A percentile compares a stretch with the other conserved stretches of the same genome.
These are phyloP conservation scores for Chloroceryle inda DNA, from an alignment of 2,797 vertebrate species.

Conservation along the genomic window DNA sequence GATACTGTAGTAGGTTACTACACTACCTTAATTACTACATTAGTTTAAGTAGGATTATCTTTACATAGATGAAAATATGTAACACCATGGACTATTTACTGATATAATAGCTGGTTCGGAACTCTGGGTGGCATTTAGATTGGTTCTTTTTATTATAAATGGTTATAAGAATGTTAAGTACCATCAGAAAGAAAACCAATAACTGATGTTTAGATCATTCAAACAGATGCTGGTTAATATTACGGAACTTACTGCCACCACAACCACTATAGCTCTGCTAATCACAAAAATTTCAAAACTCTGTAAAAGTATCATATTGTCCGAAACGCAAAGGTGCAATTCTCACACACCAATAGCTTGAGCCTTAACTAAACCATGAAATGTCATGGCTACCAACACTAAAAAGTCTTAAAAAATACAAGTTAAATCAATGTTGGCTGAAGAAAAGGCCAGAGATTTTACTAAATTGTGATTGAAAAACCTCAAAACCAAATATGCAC, in stretches of 20 bases:
- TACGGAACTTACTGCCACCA: neutral
- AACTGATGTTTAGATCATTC: neutral
- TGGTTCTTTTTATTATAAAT: neutral
- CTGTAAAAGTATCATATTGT: neutral
- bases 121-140: neutral
- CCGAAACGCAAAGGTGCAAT: neutral
- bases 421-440: neutral
- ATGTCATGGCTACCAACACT: neutral
- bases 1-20: neutral
- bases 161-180: neutral
- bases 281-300: neutral
- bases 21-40: neutral
- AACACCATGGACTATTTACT: neutral
- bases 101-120: neutral
- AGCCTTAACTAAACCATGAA: neutral
- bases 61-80: neutral
- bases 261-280: neutral
- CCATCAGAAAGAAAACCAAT: neutral
- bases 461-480: neutral
- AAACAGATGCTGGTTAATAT: neutral
- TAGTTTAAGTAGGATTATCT: neutral
- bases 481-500: neutral
- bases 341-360: neutral
- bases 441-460: neutral
- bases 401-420: neutral